Conservation (phyloP, 2,113 vertebrate genomes). For the Sturnus vulgaris region DNA sequence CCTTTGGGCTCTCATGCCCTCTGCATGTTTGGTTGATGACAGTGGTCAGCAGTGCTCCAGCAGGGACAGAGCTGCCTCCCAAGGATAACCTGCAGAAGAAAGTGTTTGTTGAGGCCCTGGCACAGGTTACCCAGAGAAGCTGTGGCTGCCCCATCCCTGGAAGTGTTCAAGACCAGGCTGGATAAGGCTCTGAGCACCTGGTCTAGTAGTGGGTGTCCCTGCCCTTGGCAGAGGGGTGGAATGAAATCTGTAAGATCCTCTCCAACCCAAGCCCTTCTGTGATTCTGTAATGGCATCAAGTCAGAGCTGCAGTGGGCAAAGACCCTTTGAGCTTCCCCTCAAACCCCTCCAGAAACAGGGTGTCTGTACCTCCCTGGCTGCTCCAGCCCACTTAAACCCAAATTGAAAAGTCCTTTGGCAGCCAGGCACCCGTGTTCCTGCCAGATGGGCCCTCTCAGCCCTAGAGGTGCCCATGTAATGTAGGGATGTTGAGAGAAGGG, state of each 20-base stretch:
- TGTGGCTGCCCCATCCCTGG: not conserved
- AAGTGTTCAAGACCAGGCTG: not conserved
- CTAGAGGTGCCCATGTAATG: accelerated
- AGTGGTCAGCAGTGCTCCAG: not conserved
- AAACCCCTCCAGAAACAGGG: not conserved
- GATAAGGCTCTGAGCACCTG: not conserved
- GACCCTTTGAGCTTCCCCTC: not conserved
- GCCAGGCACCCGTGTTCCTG: accelerated
- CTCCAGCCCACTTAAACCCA: not conserved
- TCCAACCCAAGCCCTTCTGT: not conserved
- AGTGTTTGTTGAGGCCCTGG: not conserved
- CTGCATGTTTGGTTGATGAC: not conserved
- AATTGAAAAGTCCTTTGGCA: not conserved
- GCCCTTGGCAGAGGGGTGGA: not conserved
- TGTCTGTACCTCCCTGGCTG: not conserved
- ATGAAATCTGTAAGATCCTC: not conserved
- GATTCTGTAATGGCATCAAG: not conserved
- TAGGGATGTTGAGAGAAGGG: not conserved
- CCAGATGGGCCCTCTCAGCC: not conserved
- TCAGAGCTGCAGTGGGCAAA: not conserved
- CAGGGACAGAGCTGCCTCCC: not conserved
- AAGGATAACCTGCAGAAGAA: not conserved
- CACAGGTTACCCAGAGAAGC: not conserved
- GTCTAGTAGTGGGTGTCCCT: not conserved
- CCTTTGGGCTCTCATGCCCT: not conserved